Evolutionary conservation across 2,113 vertebrate genomes (phyloP).

Genomic region (Todiramphus chloris): DNA sequence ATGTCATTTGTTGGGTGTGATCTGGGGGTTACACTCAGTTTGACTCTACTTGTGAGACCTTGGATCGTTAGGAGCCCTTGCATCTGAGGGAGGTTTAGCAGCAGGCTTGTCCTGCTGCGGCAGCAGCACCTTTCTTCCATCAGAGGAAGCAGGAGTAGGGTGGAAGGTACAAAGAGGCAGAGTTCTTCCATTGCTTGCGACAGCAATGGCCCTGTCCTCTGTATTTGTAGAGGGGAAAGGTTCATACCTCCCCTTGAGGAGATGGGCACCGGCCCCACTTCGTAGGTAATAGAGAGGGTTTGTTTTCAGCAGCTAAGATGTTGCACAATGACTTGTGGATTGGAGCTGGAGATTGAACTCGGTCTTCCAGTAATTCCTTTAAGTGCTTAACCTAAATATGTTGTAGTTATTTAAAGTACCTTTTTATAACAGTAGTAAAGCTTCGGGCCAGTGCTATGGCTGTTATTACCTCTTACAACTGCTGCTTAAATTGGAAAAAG

Average conservation of each 20-base stretch:
- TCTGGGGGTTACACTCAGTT: neutral
- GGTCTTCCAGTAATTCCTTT: conserved; percentile 59
- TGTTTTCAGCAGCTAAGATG: neutral
- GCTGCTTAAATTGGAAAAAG: neutral
- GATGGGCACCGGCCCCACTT: neutral
- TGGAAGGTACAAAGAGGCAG: neutral
- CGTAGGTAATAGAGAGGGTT: neutral
- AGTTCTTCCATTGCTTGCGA: neutral
- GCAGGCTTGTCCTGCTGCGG: neutral
- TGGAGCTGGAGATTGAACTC: conserved; percentile 36
- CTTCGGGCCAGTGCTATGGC: conserved; percentile 10
- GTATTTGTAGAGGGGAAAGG: neutral
- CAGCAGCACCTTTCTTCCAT: neutral
- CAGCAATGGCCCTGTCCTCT: fast-evolving
- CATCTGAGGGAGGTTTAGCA: neutral
- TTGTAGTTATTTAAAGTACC: conserved; percentile 60
- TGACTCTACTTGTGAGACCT: neutral
- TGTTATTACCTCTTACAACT: neutral
- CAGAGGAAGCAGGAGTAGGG: neutral
- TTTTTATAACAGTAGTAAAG: conserved; percentile 55
- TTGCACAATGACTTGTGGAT: conserved; percentile 35
- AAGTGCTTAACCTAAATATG: conserved; percentile 64
- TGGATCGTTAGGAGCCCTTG: neutral
- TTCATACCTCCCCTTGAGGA: neutral
- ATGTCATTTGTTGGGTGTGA: neutral